Percentiles rank a stretch among this genome's conserved stretches.
Conservation (phyloP, 2,888 invertebrate species). For the Pseudococcus longispinus region DNA sequence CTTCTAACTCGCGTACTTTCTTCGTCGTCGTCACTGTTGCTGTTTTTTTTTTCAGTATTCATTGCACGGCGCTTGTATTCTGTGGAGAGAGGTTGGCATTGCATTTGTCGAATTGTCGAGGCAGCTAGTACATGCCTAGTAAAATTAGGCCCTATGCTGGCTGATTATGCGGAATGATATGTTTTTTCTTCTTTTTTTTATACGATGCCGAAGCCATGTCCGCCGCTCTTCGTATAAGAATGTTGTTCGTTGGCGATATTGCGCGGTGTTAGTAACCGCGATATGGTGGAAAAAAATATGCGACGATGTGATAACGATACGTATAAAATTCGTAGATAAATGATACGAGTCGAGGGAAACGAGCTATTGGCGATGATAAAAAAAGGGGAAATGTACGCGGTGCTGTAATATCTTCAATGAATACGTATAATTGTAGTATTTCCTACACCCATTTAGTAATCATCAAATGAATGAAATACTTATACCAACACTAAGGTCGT, state of each 20-base stretch:
- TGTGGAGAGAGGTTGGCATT: conserved; percentile 38
- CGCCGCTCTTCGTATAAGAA: background rate
- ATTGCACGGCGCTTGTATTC: conserved; percentile 14
- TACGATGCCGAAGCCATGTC: background rate
- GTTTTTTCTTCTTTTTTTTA: background rate
- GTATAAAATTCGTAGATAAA: conserved; percentile 17
- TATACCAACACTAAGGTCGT: background rate
- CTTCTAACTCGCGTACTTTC: background rate
- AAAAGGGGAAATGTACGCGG: too few species aligned
- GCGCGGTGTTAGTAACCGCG: background rate
- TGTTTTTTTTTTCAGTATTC: conserved; percentile 40
- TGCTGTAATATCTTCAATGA: too few species aligned
- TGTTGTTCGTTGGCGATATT: background rate
- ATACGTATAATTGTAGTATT: too few species aligned
- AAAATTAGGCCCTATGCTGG: background rate
- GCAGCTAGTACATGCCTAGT: background rate
- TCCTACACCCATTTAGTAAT: too few species aligned
- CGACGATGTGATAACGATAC: background rate
- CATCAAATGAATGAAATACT: background rate
- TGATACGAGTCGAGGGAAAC: background rate
- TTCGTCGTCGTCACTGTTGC: background rate
- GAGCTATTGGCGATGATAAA: background rate
- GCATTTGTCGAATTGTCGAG: conserved; percentile 27
- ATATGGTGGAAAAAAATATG: background rate
- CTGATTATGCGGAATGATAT: conserved; percentile 10